phyloP scores from a whole-genome alignment of 2,888 invertebrate species.

The Latrodectus hesperus region DNA sequence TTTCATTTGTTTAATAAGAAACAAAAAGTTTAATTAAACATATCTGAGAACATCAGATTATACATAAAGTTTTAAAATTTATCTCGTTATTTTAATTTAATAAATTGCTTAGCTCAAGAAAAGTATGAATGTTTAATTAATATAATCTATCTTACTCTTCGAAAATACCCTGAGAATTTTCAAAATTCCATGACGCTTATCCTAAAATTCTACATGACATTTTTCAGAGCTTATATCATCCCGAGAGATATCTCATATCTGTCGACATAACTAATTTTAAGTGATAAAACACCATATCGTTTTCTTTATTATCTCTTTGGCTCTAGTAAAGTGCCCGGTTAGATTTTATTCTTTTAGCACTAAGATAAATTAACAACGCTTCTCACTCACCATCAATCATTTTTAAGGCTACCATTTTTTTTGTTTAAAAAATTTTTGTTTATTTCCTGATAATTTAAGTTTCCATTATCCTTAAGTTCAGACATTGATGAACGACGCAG shows the following conservation, averaged over 20 bases:
- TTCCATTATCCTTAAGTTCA: slow-evolving; percentile 63
- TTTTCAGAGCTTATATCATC: background rate
- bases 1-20: too few relatives aligned
- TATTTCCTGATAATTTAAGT: slow-evolving; percentile 64
- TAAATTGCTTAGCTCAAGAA: too few relatives aligned
- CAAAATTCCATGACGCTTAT: background rate
- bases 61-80: too few relatives aligned
- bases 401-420: slow-evolving; percentile 44
- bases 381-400: slow-evolving; percentile 53
- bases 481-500: slow-evolving; percentile 59
- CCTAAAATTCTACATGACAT: background rate
- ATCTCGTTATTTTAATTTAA: too few relatives aligned
- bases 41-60: too few relatives aligned
- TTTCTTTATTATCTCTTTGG: background rate
- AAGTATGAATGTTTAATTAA: too few relatives aligned
- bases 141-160: too few relatives aligned
- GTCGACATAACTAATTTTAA: background rate
- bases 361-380: slow-evolving; percentile 63
- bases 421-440: slow-evolving; percentile 39
- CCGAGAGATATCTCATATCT: background rate
- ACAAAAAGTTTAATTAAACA: too few relatives aligned
- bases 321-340: background rate
- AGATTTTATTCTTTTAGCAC: slow-evolving; percentile 11
- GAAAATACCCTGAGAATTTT: too few relatives aligned
- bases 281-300: background rate